Evolutionary conservation across 2,797 vertebrate species (phyloP), one percentile per base, ranked within the genome.

Genomic region (Galaxias olidus): DNA sequence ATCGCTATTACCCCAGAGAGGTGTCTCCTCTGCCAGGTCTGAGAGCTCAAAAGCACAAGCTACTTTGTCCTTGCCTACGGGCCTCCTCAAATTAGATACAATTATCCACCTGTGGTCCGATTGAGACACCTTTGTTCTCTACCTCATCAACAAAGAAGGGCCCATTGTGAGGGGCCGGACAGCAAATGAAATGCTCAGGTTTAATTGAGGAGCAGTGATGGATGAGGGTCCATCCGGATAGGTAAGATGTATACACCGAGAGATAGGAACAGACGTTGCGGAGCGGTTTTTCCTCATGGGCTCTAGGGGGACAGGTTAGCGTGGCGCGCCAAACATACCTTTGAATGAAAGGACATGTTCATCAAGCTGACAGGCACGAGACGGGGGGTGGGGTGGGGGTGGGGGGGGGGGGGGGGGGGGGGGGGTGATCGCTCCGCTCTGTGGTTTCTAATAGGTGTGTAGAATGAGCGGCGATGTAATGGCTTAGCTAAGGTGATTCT

Each of bases 81-180:
- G 72, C 56, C 51, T 13, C 54, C 56, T 78, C 64, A 72, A 74
- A 84, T 81, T 69, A 77, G 66, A 66, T 63, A 66, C 56, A 79
- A 81, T 79, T 67, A 79, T 76, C 61, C 44, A 49, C 66, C 73
- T 81, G 52, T 83, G 75, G 65, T 74, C 64, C 68, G 63, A 74
- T 61, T 69, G 74, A 63, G 52, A 73, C 69, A 71, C 62, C 55
- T 78, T 82, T 67, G 30, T 77, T 66, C 62, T 71, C 47, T 47
- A 15, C 59, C 43, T 80, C 75, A 65, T 46, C 75, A 70, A 55
- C 65, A 71, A 71, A 75, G 74, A 69, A 58, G 66, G 41, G 48
- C 54, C 67, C 5, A 10, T 19, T 55, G 8, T 57, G 15, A 67
- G 51, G 54, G 12, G 4, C 6, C 1, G 44, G 30, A n/a, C 56